These are phyloP conservation scores for Artibeus jamaicensis DNA, from an alignment of 2,797 vertebrate species.

Conservation along the genomic window DNA sequence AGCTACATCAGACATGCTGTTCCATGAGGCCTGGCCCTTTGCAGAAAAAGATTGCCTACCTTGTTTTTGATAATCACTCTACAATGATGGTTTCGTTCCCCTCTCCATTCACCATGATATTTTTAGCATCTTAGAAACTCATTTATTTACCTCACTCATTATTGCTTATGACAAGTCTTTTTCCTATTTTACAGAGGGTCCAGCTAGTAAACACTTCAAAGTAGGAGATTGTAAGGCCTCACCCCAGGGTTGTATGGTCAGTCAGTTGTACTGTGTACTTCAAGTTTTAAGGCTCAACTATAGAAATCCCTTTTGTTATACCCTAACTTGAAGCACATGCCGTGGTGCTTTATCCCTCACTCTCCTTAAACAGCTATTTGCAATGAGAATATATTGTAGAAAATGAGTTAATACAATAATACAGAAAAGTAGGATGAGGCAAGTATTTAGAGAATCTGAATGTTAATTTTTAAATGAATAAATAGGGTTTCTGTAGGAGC, in stretches of 20 bases:
- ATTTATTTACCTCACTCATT: not conserved
- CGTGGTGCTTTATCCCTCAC: not conserved
- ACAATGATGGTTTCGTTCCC: not conserved
- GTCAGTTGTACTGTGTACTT: not conserved
- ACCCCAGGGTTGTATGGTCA: not conserved
- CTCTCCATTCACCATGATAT: not conserved
- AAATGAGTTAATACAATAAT: not conserved
- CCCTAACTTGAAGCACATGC: not conserved
- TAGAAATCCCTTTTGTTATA: conserved; percentile 3
- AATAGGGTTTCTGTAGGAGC: no score
- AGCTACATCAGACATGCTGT: not conserved
- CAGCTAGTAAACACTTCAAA: conserved; percentile 5
- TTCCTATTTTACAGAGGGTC: conserved; percentile 4
- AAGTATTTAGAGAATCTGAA: not conserved
- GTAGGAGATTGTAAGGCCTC: not conserved
- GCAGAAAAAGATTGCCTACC: not conserved
- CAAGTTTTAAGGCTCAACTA: not conserved
- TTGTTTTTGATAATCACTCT: not conserved
- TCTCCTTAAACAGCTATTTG: not conserved
- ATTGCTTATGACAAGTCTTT: not conserved
- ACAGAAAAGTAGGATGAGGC: conserved; percentile 21
- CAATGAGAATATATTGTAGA: not conserved
- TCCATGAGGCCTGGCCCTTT: not conserved
- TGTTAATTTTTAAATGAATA: conserved; percentile 21
- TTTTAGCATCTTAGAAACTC: conserved; percentile 34